Conservation (phyloP, 2,113 vertebrate species). For the Calonectris borealis region DNA sequence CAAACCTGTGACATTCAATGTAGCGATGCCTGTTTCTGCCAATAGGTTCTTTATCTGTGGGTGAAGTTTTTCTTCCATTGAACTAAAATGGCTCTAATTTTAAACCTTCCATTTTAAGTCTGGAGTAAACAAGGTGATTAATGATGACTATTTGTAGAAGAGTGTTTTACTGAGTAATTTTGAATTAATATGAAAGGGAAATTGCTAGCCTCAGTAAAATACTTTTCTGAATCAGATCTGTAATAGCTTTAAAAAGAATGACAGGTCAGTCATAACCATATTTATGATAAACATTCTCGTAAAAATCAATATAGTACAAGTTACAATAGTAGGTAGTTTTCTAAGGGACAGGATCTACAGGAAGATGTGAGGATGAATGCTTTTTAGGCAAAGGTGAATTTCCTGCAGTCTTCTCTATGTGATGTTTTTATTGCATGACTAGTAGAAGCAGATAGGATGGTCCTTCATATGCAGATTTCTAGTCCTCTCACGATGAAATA, state of each 20-base stretch:
- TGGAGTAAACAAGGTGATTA: neutral
- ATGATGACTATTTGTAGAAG: neutral
- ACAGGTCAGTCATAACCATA: neutral
- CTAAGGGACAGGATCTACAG: neutral
- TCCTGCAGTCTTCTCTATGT: neutral
- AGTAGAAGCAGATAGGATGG: neutral
- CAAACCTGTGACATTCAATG: neutral
- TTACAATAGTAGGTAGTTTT: neutral
- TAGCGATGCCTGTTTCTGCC: neutral
- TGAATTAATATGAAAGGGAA: neutral
- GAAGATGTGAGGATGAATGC: neutral
- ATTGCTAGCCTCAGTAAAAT: neutral
- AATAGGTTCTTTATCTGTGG: neutral
- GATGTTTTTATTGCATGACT: neutral
- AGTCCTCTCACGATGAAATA: neutral
- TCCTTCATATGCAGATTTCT: neutral
- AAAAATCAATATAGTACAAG: neutral
- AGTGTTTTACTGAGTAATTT: neutral
- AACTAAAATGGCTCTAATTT: neutral
- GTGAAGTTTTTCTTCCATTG: neutral
- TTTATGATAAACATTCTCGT: neutral
- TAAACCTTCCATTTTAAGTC: neutral
- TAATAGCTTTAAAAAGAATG: neutral
- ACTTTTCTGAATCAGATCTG: neutral
- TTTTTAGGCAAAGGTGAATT: neutral